These are phyloP conservation scores for Cephus cinctus DNA, from an alignment of 1,140 invertebrate genomes.

Conservation along the genomic window DNA sequence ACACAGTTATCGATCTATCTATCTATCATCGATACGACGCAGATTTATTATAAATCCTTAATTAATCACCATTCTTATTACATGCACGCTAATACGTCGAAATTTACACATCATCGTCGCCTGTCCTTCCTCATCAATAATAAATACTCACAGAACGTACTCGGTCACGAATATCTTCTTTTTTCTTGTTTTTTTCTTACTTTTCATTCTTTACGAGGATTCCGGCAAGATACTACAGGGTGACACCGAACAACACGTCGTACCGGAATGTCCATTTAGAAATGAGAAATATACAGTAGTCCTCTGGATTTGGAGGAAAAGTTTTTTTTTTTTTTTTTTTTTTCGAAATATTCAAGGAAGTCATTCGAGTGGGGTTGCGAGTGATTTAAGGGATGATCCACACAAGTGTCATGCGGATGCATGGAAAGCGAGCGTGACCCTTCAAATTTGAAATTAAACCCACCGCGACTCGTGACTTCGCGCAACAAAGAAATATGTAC, in stretches of 20 bases:
- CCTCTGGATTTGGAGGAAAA: background rate
- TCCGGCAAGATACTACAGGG: background rate
- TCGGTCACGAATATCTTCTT: background rate
- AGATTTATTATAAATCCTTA: too few relatives aligned
- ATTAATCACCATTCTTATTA: too few relatives aligned
- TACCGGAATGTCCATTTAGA: background rate
- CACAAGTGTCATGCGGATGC: too few relatives aligned
- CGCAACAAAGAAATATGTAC: too few relatives aligned
- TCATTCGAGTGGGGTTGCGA: too few relatives aligned
- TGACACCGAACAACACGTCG: background rate
- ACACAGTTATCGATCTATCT: too few relatives aligned
- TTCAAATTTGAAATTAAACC: too few relatives aligned
- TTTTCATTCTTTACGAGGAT: background rate
- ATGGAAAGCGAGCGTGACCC: too few relatives aligned
- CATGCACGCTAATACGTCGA: background rate
- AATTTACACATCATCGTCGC: background rate
- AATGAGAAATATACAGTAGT: background rate
- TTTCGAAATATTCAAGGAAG: background rate
- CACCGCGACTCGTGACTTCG: too few relatives aligned
- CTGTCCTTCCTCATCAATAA: background rate
- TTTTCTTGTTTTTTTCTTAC: background rate
- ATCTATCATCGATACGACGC: too few relatives aligned
- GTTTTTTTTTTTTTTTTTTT: background rate
- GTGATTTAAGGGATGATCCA: too few relatives aligned
- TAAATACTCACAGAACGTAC: slow-evolving; percentile 2